A percentile compares a stretch with the other conserved stretches of the same genome.
Conservation (phyloP, 2,797 vertebrate species). For the Luscinia megarhynchos region DNA sequence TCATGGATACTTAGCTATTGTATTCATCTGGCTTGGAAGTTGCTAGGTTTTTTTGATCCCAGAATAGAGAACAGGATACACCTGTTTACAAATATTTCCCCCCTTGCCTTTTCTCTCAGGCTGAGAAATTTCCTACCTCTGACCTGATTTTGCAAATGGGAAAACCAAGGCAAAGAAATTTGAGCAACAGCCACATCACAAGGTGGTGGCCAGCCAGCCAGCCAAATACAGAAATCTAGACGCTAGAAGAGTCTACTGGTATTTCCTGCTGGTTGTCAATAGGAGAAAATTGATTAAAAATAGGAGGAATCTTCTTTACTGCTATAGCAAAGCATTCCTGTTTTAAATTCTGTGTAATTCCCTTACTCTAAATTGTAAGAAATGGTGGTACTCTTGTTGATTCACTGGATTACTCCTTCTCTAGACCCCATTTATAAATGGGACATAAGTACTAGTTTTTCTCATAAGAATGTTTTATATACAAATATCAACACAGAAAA, state of each 20-base stretch:
- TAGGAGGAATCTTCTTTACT: not conserved
- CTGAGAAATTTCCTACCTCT: not conserved
- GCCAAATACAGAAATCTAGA: not conserved
- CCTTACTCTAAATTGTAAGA: not conserved
- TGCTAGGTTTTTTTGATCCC: not conserved
- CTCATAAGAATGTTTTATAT: not conserved
- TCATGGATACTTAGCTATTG: not conserved
- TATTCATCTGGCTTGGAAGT: not conserved
- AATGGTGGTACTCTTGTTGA: not conserved
- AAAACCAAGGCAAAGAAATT: not conserved
- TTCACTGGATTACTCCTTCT: not conserved
- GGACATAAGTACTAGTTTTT: not conserved
- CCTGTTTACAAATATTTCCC: not conserved
- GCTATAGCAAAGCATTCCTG: not conserved
- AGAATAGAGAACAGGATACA: not conserved
- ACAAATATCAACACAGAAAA: not conserved
- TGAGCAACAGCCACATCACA: rapidly evolving
- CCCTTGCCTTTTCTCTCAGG: not conserved
- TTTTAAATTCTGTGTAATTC: not conserved
- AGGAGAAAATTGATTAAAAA: not conserved
- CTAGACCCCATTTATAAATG: not conserved
- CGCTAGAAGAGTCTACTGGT: not conserved
- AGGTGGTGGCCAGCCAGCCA: not conserved
- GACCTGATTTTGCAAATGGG: not conserved
- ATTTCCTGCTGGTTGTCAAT: not conserved